Base-by-base conservation (phyloP, 2,113 vertebrate genomes). In the Vireo altiloquus region DNA sequence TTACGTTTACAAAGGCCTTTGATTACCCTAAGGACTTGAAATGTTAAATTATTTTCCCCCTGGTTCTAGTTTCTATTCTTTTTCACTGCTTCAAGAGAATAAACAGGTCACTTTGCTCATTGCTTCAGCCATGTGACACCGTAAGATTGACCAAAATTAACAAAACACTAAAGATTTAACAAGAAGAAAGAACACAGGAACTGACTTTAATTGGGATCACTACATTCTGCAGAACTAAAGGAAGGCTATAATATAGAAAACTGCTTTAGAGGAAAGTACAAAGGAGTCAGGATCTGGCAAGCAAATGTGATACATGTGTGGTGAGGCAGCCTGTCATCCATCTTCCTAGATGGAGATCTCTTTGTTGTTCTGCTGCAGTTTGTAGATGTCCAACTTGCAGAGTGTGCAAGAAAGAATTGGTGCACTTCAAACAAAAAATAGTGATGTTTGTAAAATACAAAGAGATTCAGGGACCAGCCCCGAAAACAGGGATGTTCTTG, bases 281-380 rank as follows among this genome's bases (percentile, higher is more conserved):
- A 92, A 93, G 79, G 49, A 89, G 76, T 30, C 28, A 22, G 80
- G 77, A 81, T 96, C 92, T 94, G 95, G 95, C 86, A 94, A 79
- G 57, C 86, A 92, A 93, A 90, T 92, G 76, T 33, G 72, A 84
- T 25, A 10, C 80, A 78, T 53, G 71, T 89, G 80, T 88, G 90
- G 60, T 27, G 61, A 89, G 82, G 72, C 68, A 92, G 80, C 30
- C 90, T 61, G 56, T 25, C 82, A 94, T 94, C 94, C 44, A 50
- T 95, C 92, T 89, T 87, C 69, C 56, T 66, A 33, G 44, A 79
- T 10, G 76, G 71, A 77, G 80, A 77, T 46, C 76, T 72, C 92
- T 93, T 72, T 93, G 86, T 74, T 93, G 49, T 46, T 87, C 94
- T 82, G 78, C 63, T 82, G 79, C 16, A 3, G 14, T 60, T n/a